phyloP scores from a whole-genome alignment of 2,797 vertebrate genomes.

The Adrianichthys oophorus region DNA sequence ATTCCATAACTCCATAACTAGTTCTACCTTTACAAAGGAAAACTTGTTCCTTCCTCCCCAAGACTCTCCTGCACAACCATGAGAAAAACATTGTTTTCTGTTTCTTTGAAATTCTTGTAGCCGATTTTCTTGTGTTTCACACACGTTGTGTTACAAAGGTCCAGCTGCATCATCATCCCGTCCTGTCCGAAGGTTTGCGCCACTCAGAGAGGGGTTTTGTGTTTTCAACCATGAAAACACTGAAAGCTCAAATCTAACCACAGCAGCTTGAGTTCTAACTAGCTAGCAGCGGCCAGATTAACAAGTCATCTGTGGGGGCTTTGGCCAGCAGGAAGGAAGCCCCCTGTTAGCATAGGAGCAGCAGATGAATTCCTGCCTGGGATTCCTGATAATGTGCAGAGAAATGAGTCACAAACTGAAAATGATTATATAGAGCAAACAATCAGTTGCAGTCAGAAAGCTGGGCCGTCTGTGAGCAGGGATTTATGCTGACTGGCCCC shows the following conservation, averaged over 20 bases:
- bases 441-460: constrained; percentile 18
- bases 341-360: constrained; percentile 64
- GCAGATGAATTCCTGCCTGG: constrained; percentile 71
- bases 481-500: constrained; percentile 31
- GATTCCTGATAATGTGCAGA: constrained; percentile 61
- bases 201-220: no score
- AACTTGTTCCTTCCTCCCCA: no score
- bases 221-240: not conserved
- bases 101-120: no score
- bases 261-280: constrained; percentile 38
- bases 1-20: no score
- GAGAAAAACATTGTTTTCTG: no score
- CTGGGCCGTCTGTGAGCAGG: constrained; percentile 12
- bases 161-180: no score
- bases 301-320: constrained; percentile 35
- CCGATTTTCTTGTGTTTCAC: no score
- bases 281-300: constrained; percentile 25
- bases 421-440: constrained; percentile 47
- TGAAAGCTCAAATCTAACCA: constrained; percentile 43
- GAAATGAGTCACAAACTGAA: constrained; percentile 35
- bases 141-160: no score
- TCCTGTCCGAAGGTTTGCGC: no score
- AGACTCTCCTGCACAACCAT: no score
- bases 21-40: no score
- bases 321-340: constrained; percentile 51